These are phyloP conservation scores for Sinotaia quadrata DNA, from an alignment of 2,888 invertebrate species.

Conservation along the genomic window DNA sequence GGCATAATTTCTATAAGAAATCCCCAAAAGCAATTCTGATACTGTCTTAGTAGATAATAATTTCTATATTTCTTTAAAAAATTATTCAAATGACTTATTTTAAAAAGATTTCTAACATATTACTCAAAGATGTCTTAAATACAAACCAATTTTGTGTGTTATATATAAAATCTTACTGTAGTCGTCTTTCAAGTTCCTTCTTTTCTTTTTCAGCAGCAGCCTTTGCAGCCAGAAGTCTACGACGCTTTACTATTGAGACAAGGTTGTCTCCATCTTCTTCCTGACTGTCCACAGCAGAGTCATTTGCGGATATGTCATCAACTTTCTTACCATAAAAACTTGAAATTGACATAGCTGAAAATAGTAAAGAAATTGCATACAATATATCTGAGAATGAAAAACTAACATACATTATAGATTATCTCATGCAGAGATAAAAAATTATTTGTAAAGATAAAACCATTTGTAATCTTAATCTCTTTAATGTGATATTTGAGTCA, in stretches of 20 bases:
- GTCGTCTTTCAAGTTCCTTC: conserved; percentile 54
- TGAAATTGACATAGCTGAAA: conserved; percentile 46
- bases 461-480: too few species aligned
- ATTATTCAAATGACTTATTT: not conserved
- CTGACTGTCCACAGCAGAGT: conserved; percentile 36
- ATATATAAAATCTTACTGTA: conserved; percentile 44
- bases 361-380: not conserved
- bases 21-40: too few species aligned
- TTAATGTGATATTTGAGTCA: too few species aligned
- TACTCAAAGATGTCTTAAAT: not conserved
- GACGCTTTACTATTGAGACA: conserved; percentile 63
- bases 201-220: conserved; percentile 61
- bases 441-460: too few species aligned
- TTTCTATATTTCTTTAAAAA: not conserved
- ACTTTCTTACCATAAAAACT: conserved; percentile 63
- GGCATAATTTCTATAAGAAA: too few species aligned
- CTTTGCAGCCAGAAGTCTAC: conserved; percentile 61
- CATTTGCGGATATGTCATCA: conserved; percentile 39
- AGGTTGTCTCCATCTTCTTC: conserved; percentile 53
- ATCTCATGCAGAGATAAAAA: too few species aligned
- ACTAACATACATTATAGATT: too few species aligned
- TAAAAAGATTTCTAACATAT: not conserved
- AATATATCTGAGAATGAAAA: too few species aligned
- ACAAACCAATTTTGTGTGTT: not conserved
- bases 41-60: too few species aligned